Percentiles rank a stretch among this genome's conserved stretches.
Conservation (phyloP, 2,888 invertebrate species). For the Clivina fossor region DNA sequence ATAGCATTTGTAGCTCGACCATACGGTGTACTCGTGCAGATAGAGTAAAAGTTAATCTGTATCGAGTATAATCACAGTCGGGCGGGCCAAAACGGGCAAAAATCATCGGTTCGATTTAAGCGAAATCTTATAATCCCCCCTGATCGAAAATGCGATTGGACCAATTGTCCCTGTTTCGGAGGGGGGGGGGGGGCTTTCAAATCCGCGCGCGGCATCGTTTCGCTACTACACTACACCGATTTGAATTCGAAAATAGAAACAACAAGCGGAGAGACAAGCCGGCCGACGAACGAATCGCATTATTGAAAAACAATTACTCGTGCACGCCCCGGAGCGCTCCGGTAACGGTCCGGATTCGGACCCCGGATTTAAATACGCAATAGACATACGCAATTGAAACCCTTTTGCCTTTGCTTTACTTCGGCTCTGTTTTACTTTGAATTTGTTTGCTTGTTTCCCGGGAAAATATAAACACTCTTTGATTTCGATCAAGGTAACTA, state of each 20-base stretch:
- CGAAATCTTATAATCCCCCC: slow-evolving; percentile 23
- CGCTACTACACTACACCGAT: background rate
- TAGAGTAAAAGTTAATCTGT: too few relatives aligned
- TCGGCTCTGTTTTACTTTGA: too few relatives aligned
- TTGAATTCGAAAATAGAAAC: slow-evolving; percentile 29
- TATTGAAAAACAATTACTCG: slow-evolving; percentile 32
- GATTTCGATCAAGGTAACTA: too few relatives aligned
- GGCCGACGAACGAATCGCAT: slow-evolving; percentile 17
- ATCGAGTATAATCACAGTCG: too few relatives aligned
- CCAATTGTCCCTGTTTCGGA: slow-evolving; percentile 4
- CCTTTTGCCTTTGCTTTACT: too few relatives aligned
- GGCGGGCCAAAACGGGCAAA: too few relatives aligned
- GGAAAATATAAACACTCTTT: slow-evolving; percentile 22
- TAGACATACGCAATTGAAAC: slow-evolving; percentile 29
- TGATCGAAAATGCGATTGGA: slow-evolving; percentile 12
- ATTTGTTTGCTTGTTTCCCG: too few relatives aligned
- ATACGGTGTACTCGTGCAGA: too few relatives aligned
- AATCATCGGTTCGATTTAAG: slow-evolving; percentile 3
- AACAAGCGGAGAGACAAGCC: too few relatives aligned
- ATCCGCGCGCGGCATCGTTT: background rate
- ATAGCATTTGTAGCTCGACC: too few relatives aligned
- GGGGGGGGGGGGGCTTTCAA: too few relatives aligned
- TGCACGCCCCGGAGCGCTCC: slow-evolving; percentile 21
- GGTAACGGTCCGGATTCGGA: slow-evolving; percentile 6
- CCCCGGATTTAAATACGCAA: slow-evolving; percentile 26